A percentile compares a stretch with the other conserved stretches of the same genome.
These are phyloP conservation scores for Nothobranchius furzeri DNA, from an alignment of 2,113 vertebrate genomes.

Conservation along the genomic window DNA sequence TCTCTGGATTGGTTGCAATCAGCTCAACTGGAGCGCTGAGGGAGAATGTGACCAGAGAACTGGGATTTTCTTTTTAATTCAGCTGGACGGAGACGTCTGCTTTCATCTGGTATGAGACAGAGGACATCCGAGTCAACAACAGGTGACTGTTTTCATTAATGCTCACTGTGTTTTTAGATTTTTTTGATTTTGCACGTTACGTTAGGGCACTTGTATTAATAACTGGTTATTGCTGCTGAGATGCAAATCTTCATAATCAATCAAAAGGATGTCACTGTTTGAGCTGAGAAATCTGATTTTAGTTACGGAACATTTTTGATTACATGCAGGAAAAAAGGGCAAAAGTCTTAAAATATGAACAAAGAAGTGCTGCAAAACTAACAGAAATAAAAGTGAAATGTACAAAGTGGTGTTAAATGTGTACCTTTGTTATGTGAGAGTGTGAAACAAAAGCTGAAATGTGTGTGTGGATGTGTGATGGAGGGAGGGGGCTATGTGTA, in stretches of 20 bases:
- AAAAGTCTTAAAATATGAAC: neutral
- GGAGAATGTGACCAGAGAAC: slow-evolving; percentile 39
- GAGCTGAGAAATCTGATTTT: neutral
- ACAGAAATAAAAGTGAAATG: neutral
- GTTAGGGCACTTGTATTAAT: slow-evolving; percentile 6
- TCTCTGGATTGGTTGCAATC: slow-evolving; percentile 26
- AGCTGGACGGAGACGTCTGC: slow-evolving; percentile 5
- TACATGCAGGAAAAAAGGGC: neutral
- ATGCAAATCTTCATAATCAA: neutral
- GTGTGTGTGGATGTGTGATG: slow-evolving; percentile 34
- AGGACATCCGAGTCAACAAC: slow-evolving; percentile 33
- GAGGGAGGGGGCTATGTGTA: slow-evolving; percentile 51
- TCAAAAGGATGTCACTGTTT: neutral
- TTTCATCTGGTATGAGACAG: slow-evolving; percentile 37
- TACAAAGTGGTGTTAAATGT: neutral
- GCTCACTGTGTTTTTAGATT: neutral
- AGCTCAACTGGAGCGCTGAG: slow-evolving; percentile 21
- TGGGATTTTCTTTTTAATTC: slow-evolving; percentile 6
- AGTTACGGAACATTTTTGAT: neutral
- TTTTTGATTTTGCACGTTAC: neutral
- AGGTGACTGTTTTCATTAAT: slow-evolving; percentile 60
- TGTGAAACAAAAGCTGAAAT: slow-evolving; percentile 44
- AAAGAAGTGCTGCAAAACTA: neutral
- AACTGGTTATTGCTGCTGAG: neutral
- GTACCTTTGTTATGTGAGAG: neutral